Percentiles rank a stretch among this genome's conserved stretches.
Evolutionary conservation across 2,113 vertebrate genomes (phyloP).

Genomic region (Pantherophis guttatus): DNA sequence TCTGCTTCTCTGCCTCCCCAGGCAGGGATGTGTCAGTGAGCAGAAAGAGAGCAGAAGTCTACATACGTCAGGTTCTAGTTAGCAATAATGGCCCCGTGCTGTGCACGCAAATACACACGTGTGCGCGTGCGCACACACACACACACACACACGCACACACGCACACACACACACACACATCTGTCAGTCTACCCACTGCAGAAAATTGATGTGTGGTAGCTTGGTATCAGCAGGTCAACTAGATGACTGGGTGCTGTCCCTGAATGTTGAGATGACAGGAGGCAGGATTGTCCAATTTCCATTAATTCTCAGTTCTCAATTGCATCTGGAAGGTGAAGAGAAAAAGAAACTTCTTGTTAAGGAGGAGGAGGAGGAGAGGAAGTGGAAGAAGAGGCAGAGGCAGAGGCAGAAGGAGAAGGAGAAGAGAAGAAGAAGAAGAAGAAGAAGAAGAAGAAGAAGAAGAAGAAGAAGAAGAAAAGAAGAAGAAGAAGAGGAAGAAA

Average conservation of each 20-base stretch:
- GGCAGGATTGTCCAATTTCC: background rate
- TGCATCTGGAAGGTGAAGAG: background rate
- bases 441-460: background rate
- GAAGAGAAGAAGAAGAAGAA: background rate
- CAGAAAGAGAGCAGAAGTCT: background rate
- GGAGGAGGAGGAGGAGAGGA: background rate
- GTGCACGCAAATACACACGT: conserved; percentile 12
- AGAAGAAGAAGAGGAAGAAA: background rate
- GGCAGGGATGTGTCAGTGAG: background rate
- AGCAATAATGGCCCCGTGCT: background rate
- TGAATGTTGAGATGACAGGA: background rate
- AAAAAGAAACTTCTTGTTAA: background rate
- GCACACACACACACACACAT: background rate
- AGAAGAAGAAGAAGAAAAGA: background rate
- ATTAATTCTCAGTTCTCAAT: conserved; percentile 23
- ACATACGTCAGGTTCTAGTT: background rate
- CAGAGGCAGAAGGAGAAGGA: no score
- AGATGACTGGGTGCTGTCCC: background rate
- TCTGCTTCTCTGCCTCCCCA: background rate
- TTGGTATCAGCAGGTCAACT: background rate
- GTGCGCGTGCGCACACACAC: background rate
- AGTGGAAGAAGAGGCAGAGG: no score
- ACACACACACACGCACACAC: background rate
- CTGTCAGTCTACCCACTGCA: conserved; percentile 1
- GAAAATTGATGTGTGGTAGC: background rate